A percentile compares a stretch with the other conserved stretches of the same genome.
Conservation (phyloP, 2,888 invertebrate species). For the Patella ulyssiponensis region DNA sequence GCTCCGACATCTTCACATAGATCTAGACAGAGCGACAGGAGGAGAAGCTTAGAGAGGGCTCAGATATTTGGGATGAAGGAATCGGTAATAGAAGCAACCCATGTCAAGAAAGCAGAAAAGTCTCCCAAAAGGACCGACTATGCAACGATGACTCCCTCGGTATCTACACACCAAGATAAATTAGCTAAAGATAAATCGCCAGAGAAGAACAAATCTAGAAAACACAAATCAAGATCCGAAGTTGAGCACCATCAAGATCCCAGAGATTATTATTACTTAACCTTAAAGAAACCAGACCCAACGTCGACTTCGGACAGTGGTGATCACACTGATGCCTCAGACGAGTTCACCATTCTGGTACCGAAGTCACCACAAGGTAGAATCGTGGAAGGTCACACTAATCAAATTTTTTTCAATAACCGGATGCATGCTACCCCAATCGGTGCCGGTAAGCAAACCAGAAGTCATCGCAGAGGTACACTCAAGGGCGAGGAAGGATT, state of each 20-base stretch:
- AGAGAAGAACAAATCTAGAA: no score
- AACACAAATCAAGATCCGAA: background rate
- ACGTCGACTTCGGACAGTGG: conserved; percentile 23
- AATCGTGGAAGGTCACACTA: background rate
- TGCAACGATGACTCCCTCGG: background rate
- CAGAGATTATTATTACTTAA: background rate
- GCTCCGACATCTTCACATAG: no score
- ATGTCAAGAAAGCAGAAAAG: conserved; percentile 19
- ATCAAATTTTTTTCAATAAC: background rate
- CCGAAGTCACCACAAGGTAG: conserved; percentile 9
- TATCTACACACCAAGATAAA: no score
- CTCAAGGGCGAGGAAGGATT: background rate
- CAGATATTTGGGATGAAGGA: conserved; percentile 28
- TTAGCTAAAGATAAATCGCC: no score
- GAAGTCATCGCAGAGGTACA: background rate
- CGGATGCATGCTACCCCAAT: background rate
- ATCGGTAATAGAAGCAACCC: conserved; percentile 30
- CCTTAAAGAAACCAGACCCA: background rate
- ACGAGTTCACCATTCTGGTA: conserved; percentile 34
- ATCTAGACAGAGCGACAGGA: conserved; percentile 4
- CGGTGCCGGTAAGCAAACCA: background rate
- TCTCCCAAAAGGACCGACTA: conserved; percentile 10
- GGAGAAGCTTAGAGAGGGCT: conserved; percentile 28
- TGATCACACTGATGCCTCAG: conserved; percentile 34
- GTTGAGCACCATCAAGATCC: background rate